Evolutionary conservation across 1,140 invertebrate species (phyloP).

Genomic region (Drosophila nebulosa): DNA sequence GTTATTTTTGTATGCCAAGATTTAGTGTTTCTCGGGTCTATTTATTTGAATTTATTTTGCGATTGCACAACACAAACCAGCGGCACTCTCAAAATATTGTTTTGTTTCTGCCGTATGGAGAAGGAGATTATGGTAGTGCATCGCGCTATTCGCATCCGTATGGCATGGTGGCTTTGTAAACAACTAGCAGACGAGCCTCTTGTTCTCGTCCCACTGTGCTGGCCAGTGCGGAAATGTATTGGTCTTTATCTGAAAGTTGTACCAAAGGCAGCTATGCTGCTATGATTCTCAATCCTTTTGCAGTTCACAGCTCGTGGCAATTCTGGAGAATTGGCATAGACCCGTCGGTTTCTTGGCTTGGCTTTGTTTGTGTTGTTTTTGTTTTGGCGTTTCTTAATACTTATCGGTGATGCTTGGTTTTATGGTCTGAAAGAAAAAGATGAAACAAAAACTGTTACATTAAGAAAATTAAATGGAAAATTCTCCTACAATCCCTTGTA

Average conservation of each 20-base stretch:
- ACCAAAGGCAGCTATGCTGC: conserved; percentile 39
- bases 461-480: conserved; percentile 41
- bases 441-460: conserved; percentile 7
- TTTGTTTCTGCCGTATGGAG: conserved; percentile 6
- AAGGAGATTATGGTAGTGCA: background rate
- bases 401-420: background rate
- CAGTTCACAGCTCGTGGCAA: conserved; percentile 11
- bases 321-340: conserved; percentile 66
- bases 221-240: conserved; percentile 57
- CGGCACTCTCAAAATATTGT: conserved; percentile 41
- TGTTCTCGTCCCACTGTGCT: conserved; percentile 61
- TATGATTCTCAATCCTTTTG: conserved; percentile 4
- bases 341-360: conserved; percentile 40
- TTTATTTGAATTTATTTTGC: conserved; percentile 70
- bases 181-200: conserved; percentile 26
- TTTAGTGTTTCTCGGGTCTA: conserved; percentile 38
- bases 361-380: conserved; percentile 20
- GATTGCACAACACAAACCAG: conserved; percentile 48
- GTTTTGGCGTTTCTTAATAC: background rate
- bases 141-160: background rate
- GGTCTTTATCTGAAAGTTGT: conserved; percentile 55
- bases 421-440: conserved; percentile 47
- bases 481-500: conserved; percentile 19
- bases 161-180: conserved; percentile 28
- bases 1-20: conserved; percentile 63